Base-by-base conservation (phyloP, 2,797 vertebrate species). In the Chloroceryle amazona region DNA sequence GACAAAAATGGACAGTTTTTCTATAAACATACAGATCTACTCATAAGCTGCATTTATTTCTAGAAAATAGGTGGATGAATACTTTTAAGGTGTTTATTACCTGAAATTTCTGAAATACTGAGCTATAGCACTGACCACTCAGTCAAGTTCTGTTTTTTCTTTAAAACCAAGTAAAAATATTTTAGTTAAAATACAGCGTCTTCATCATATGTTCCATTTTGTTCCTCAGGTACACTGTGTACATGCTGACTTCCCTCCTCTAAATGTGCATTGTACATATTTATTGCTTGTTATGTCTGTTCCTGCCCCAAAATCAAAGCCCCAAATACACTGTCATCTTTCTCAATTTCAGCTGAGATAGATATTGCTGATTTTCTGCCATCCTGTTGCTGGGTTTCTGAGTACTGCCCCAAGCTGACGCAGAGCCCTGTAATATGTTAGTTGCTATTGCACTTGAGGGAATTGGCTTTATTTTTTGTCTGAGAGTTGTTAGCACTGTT, bases 391-490 rank as follows among this genome's bases (percentile, higher is more conserved):
- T 80, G n/a, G 1, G 5, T 81, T 88, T 96, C 65, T n/a, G 31
- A 61, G 13, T 39, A 46, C 29, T 68, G 66, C 62, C 57, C 22
- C 76, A 70, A 93, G 39, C 39, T 47, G 21, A 68, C 72, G 42
- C 39, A 81, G 70, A 86, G 44, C 9, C 11, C 25, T 31, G 16
- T 55, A 82, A 73, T 66, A 11, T 7, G 11, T 70, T 65, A 62
- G 39, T 14, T 84, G 21, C 13, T 74, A 55, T 47, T 66, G 33
- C 9, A 37, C 67, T 55, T 90, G 26, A 39, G 29, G 35, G 47
- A 91, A 88, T 23, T 52, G 44, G 11, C 31, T 90, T 88, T 92
- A 81, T 91, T 91, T 88, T 35, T 80, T 70, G 46, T 89, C 9
- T 71, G 68, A 81, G 47, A 60, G 55, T 23, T 81, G 35, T 79